A percentile compares a stretch with the other conserved stretches of the same genome.
These are phyloP conservation scores for Physocephala rufipes DNA, from an alignment of 2,888 invertebrate species.

Conservation along the genomic window DNA sequence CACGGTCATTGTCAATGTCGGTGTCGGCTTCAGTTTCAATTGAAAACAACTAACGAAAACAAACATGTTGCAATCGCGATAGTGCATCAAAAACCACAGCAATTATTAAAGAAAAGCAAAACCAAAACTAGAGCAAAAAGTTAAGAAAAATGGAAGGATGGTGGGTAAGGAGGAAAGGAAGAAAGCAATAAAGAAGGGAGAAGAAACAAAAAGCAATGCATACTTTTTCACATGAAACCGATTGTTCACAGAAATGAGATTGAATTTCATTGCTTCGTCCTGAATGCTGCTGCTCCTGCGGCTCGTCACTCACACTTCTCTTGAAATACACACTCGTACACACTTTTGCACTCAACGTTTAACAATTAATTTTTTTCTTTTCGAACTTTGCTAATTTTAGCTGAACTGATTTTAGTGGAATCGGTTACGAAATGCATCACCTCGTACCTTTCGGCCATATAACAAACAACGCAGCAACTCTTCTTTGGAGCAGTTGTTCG, in stretches of 20 bases:
- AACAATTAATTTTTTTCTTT: no score
- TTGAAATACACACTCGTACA: background rate
- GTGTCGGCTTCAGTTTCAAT: conserved; percentile 46
- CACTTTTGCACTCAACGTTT: conserved; percentile 4
- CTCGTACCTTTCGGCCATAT: no score
- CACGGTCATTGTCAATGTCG: conserved; percentile 45
- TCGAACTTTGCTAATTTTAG: no score
- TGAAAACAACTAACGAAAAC: conserved; percentile 28
- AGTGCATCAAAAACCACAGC: conserved; percentile 17
- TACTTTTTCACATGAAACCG: no score
- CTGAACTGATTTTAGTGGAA: conserved; percentile 36
- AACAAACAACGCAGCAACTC: no score
- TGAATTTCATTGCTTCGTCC: no score
- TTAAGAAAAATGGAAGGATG: background rate
- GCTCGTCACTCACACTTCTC: no score
- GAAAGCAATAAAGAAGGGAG: background rate
- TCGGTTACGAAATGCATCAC: conserved; percentile 6
- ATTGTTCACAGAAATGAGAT: no score
- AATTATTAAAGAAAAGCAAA: background rate
- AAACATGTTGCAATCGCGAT: conserved; percentile 16
- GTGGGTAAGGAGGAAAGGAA: conserved; percentile 9
- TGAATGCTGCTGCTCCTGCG: no score
- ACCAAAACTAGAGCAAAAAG: background rate
- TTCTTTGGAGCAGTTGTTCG: no score
- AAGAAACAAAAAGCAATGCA: background rate